These are phyloP conservation scores for Corynorhinus townsendii DNA, from an alignment of 2,113 vertebrate genomes.

Conservation along the genomic window DNA sequence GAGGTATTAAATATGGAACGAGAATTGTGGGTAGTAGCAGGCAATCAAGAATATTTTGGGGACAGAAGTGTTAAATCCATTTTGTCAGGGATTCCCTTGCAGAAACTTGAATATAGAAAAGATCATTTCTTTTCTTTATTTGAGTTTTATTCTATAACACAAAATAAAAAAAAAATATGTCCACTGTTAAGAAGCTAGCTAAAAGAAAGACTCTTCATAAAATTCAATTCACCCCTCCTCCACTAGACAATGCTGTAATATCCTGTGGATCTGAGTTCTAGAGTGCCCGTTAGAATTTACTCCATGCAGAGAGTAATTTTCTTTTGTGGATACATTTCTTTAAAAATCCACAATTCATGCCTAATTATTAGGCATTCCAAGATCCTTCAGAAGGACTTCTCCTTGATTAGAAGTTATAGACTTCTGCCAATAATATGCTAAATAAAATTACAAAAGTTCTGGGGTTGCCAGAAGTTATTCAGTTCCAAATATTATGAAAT, in stretches of 20 bases:
- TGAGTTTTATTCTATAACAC: not conserved
- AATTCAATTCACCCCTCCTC: not conserved
- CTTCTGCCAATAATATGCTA: not conserved
- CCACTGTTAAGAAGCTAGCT: not conserved
- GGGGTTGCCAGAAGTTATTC: not conserved
- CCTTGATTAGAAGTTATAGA: not conserved
- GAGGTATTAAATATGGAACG: not conserved
- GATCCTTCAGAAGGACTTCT: not conserved
- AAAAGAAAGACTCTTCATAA: not conserved
- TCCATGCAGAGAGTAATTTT: not conserved
- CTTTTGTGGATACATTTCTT: not conserved
- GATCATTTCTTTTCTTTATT: not conserved
- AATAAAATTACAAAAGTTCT: not conserved
- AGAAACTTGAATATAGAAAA: not conserved
- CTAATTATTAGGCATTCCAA: not conserved
- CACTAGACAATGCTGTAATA: not conserved
- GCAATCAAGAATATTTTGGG: not conserved
- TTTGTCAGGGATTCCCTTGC: not conserved
- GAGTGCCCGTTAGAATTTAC: not conserved
- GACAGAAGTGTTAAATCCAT: not conserved
- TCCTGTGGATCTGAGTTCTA: not conserved
- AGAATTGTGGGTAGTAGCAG: not conserved
- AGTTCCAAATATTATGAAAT: conserved; percentile 16
- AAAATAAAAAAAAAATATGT: not conserved
- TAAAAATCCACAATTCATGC: not conserved